These are phyloP conservation scores for Drosophila ogumai DNA, from an alignment of 1,140 invertebrate species.

Conservation along the genomic window DNA sequence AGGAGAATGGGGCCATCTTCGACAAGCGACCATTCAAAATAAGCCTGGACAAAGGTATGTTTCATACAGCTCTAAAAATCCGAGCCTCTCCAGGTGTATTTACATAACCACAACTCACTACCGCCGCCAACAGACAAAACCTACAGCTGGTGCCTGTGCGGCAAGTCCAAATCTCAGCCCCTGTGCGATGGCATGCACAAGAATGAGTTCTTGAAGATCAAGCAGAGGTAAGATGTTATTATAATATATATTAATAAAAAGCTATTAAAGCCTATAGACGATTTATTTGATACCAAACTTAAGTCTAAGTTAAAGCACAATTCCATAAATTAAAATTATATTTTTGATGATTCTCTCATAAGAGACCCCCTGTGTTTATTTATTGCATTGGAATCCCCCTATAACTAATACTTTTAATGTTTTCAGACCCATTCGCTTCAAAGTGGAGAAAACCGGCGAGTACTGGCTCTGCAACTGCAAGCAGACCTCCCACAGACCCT, in stretches of 20 bases:
- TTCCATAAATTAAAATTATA: too few relatives aligned
- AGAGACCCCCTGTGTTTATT: not conserved
- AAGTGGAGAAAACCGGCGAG: slow-evolving; percentile 94
- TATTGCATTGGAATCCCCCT: not conserved
- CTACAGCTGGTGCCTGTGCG: slow-evolving; percentile 98
- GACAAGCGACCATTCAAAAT: slow-evolving; percentile 96
- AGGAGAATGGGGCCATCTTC: slow-evolving; percentile 90
- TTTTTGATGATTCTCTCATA: too few relatives aligned
- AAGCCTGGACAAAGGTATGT: slow-evolving; percentile 87
- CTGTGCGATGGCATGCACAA: slow-evolving; percentile 98
- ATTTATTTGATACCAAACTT: too few relatives aligned
- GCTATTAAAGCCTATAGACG: too few relatives aligned
- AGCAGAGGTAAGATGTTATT: slow-evolving; percentile 86
- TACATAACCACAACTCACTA: slow-evolving; percentile 70
- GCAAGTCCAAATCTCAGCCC: slow-evolving; percentile 95
- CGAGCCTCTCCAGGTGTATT: slow-evolving; percentile 26
- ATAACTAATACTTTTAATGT: slow-evolving; percentile 63
- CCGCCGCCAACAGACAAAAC: slow-evolving; percentile 87
- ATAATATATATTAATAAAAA: not conserved
- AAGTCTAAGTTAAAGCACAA: too few relatives aligned
- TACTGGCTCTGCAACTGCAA: slow-evolving; percentile 99
- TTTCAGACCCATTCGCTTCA: slow-evolving; percentile 91
- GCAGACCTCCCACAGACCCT: slow-evolving; percentile 96
- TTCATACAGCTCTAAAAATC: not conserved
- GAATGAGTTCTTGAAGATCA: slow-evolving; percentile 90